Evolutionary conservation across 2,888 invertebrate genomes (phyloP).

Genomic region (Nowickia ferox): DNA sequence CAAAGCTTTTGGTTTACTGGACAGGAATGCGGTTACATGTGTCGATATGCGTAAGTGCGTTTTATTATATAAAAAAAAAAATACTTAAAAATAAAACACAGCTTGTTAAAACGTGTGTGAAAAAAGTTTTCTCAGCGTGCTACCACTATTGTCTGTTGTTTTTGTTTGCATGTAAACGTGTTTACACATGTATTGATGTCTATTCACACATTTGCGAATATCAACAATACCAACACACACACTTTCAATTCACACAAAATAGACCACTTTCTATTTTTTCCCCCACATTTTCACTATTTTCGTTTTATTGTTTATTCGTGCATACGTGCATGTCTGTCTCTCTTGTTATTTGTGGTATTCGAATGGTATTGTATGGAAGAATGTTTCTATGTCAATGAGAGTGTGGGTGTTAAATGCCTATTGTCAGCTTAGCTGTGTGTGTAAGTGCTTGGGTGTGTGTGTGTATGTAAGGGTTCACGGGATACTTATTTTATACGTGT

Average conservation of each 20-base stretch:
- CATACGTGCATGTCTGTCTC: constrained; percentile 58
- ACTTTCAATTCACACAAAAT: constrained; percentile 7
- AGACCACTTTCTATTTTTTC: constrained; percentile 36
- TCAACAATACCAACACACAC: constrained; percentile 6
- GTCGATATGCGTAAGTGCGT: constrained; percentile 28
- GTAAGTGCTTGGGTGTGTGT: neutral
- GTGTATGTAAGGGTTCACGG: no score
- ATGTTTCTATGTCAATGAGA: constrained; percentile 1
- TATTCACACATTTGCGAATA: constrained; percentile 57
- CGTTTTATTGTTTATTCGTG: constrained; percentile 61
- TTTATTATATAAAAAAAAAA: neutral
- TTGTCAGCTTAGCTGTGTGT: constrained; percentile 7
- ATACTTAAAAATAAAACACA: constrained; percentile 15
- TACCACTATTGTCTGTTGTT: constrained; percentile 67
- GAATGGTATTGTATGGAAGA: neutral
- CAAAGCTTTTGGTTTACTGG: no score
- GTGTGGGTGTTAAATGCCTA: constrained; percentile 10
- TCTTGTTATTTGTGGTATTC: constrained; percentile 42
- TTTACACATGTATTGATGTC: constrained; percentile 64
- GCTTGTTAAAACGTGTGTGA: constrained; percentile 60
- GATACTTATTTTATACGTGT: no score
- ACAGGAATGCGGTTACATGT: constrained; percentile 15
- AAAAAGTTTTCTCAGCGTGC: constrained; percentile 55
- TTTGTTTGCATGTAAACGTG: constrained; percentile 65
- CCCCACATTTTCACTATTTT: constrained; percentile 46